Evolutionary conservation across 1,140 invertebrate species (phyloP), one percentile per base, ranked within the genome.

Genomic region (Drosophila sp.): DNA sequence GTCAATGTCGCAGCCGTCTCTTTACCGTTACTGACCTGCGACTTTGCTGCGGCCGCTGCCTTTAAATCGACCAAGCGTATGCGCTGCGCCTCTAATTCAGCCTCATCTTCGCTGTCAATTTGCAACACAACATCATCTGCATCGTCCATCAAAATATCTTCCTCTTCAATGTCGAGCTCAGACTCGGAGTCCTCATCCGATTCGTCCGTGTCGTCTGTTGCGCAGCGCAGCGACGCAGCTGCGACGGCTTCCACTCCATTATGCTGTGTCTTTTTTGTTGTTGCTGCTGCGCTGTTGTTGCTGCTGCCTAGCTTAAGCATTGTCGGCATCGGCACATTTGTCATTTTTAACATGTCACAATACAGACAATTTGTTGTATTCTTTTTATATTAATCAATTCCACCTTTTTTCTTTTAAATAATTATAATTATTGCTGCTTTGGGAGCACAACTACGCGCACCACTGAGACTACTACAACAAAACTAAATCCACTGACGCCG

Each of bases 401-500:
- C 59, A 57, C 14, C 16, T 71, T 59, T 72, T 58, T 66, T 65
- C 48, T 40, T 62, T 66, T 76, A 50, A 61, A 48, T 46, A 59
- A 50, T 75, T 76, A 72, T 54, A 65, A 63, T 76, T 76, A 61
- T 66, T 76, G 43, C 51, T 71, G 29, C 53, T 76, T 65, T 65
- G 29, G 29, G 53, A 76, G 75, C 80, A 78, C 62, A 69, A 48
- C 67, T 51, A 80, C 73, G 65, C 79, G 75, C 80, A 82, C 54
- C 74, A 80, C 70, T 71, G 36, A 71, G 67, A 76, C 64, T 61
- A 75, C 58, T 58, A 72, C 54, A 76, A 65, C 74, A 77, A 78
- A 78, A 80, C 69, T 74, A 82, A 90, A 90, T 90, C 87, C 79
- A 90, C 87, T 89, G 87, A 90, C 87, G 87, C 87, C 87, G 87